Conservation (phyloP, 30 jellyfish, hydroid and myxozoan genomes). For the Nemopilema nomurai region DNA sequence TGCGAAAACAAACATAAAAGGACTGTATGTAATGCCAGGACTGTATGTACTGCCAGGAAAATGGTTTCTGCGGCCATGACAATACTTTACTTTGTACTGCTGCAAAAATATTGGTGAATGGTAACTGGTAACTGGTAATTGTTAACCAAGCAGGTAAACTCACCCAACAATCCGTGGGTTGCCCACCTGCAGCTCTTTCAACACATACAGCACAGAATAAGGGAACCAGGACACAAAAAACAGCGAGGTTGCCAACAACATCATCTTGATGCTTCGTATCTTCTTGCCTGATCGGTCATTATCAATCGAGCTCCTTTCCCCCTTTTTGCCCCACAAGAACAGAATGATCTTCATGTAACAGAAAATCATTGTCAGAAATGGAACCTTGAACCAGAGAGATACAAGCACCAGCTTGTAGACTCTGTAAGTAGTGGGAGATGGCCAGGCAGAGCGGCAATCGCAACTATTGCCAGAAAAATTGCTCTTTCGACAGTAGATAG, state of each 20-base stretch:
- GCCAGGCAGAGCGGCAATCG: constrained; percentile 47
- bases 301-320: neutral
- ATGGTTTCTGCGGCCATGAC: too few species aligned
- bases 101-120: too few species aligned
- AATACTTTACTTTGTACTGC: too few species aligned
- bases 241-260: constrained; percentile 46
- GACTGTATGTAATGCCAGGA: too few species aligned
- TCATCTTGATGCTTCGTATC: constrained; percentile 32
- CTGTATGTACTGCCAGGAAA: too few species aligned
- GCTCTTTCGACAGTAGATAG: constrained; percentile 16
- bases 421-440: neutral
- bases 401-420: constrained; percentile 7
- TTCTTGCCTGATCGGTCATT: constrained; percentile 36
- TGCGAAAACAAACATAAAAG: too few species aligned
- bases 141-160: neutral
- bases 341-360: constrained; percentile 12
- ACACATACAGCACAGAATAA: constrained; percentile 20
- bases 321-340: constrained; percentile 14
- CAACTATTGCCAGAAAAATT: constrained; percentile 1
- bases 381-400: constrained; percentile 4
- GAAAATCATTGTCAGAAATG: constrained; percentile 29
- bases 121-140: too few species aligned
- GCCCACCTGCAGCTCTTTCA: constrained; percentile 18
- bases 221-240: constrained; percentile 54
- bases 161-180: constrained; percentile 31